Base-by-base conservation (phyloP, 2,797 vertebrate genomes). In the Onychomys torridus region DNA sequence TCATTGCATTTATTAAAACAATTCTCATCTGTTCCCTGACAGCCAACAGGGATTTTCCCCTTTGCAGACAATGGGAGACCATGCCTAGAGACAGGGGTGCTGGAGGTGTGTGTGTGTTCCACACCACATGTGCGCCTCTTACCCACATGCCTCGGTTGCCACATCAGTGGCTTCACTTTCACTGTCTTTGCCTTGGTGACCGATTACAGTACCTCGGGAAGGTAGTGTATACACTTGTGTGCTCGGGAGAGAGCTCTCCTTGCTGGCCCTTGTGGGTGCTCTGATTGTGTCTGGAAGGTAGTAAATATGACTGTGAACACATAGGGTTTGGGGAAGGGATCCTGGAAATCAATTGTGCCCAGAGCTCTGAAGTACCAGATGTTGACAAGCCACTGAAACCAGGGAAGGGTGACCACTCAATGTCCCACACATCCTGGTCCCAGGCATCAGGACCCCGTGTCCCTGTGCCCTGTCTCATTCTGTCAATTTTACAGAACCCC, bases 1-100 rank as follows among this genome's bases (percentile, higher is more conserved):
- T 88, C 65, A 4, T 81, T 25, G 1, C 21, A 32, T 84, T 95
- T 90, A 90, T 94, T 46, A 69, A 89, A 86, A 77, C 76, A 96
- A 78, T 57, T 83, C 55, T 91, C 49, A 37, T 61, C 79, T 91
- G 29, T 5, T 91, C 32, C 32, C 40, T 61, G 79, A 92, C 71
- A 67, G 23, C 16, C 40, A 84, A 59, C 25, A 19, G 61, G n/a
- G 40, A 27, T 59, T 85, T 34, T 40, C 43, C 65, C n/a, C 9
- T 76, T 93, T 91, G 0, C 2, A 95, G 46, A 89, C 67, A 61
- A 76, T 75, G 76, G 76, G 37, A 65, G 65, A 32, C 6, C 23
- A n/a, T 71, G 32, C 23, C 34, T 34, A 55, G 61, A 63, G 37
- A 32, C 17, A 5, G 34, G 46, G 59, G 73, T 27, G 16, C n/a